These are phyloP conservation scores for Microcebus ravelobensis DNA, from an alignment of 2,113 vertebrate species.

Conservation along the genomic window DNA sequence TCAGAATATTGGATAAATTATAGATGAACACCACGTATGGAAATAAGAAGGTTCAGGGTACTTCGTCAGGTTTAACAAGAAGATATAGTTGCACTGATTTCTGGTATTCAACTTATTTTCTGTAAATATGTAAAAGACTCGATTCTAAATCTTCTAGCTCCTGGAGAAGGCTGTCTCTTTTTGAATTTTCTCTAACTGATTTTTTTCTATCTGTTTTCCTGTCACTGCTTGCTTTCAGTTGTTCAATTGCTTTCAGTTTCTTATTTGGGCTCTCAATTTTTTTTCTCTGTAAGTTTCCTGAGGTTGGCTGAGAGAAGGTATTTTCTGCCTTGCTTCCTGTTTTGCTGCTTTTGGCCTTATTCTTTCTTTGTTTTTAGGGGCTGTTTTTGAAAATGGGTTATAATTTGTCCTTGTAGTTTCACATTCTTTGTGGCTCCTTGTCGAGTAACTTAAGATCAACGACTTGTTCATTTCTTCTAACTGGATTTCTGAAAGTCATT, in stretches of 20 bases:
- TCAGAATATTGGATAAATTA: background rate
- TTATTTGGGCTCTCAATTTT: background rate
- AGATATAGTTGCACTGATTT: background rate
- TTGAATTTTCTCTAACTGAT: background rate
- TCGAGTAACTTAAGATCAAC: slow-evolving; percentile 83
- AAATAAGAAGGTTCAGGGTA: background rate
- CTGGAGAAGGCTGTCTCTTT: background rate
- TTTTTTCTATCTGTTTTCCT: background rate
- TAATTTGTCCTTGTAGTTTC: background rate
- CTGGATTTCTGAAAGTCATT: background rate
- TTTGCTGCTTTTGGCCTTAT: background rate
- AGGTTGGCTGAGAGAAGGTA: background rate
- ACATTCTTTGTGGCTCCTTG: background rate
- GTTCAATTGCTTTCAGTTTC: background rate
- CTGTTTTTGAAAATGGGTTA: background rate
- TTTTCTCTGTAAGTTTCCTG: background rate
- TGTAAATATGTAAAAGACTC: background rate
- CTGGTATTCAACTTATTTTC: background rate
- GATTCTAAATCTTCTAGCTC: background rate
- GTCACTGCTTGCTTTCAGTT: background rate
- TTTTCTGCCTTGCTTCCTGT: background rate
- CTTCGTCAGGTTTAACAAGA: background rate
- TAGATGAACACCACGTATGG: background rate
- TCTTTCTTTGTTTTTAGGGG: background rate
- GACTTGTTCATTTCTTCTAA: slow-evolving; percentile 84